Percentiles rank a stretch among this genome's conserved stretches.
Conservation (phyloP, 2,888 invertebrate species). For the Exocentrus adspersus region DNA sequence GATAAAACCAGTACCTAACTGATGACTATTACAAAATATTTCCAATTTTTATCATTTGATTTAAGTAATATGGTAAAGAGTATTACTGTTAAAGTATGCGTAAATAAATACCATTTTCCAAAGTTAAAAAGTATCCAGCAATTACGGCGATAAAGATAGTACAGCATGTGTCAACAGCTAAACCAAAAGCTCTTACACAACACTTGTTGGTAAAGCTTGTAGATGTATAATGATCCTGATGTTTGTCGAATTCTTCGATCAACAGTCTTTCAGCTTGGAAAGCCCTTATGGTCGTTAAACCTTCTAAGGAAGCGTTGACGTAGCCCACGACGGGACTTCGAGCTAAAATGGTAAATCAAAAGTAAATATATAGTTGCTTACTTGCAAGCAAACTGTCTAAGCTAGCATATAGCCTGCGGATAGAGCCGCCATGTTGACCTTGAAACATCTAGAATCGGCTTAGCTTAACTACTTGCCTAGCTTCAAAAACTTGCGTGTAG, state of each 20-base stretch:
- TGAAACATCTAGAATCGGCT: too few relatives aligned
- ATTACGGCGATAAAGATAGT: conserved; percentile 43
- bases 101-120: conserved; percentile 39
- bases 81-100: too few relatives aligned
- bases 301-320: conserved; percentile 58
- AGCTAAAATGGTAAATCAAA: conserved; percentile 41
- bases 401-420: too few relatives aligned
- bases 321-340: conserved; percentile 57
- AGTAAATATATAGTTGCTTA: background rate
- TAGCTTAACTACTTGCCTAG: too few relatives aligned
- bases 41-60: too few relatives aligned
- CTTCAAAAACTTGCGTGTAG: too few relatives aligned
- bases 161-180: conserved; percentile 52
- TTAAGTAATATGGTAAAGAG: too few relatives aligned
- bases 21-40: too few relatives aligned
- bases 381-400: background rate
- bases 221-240: conserved; percentile 57
- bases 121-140: conserved; percentile 37
- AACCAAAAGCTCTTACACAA: conserved; percentile 53
- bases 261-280: conserved; percentile 51
- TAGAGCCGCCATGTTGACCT: too few relatives aligned
- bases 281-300: conserved; percentile 56
- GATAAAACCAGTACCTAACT: too few relatives aligned
- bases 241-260: conserved; percentile 53
- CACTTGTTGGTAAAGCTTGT: conserved; percentile 51